These are phyloP conservation scores for Phainopepla nitens DNA, from an alignment of 2,113 vertebrate genomes.

Conservation along the genomic window DNA sequence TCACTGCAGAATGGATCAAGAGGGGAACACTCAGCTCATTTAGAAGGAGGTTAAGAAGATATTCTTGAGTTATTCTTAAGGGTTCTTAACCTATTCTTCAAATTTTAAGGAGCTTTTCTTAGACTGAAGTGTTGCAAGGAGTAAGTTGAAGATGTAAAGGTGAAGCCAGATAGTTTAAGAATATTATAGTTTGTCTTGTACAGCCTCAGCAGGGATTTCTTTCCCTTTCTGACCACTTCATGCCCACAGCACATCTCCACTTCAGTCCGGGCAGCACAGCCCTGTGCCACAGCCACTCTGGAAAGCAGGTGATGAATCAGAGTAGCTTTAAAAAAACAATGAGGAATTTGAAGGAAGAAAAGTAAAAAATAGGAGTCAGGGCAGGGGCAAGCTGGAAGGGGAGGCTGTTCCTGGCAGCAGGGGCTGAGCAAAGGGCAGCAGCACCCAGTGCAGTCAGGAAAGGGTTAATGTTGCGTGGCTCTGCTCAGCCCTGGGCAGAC, in stretches of 20 bases:
- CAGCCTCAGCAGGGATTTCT: background rate
- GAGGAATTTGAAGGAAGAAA: background rate
- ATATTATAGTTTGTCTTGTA: background rate
- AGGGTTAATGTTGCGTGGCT: background rate
- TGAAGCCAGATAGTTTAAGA: background rate
- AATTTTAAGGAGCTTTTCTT: background rate
- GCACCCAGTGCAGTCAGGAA: background rate
- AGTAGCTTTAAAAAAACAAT: background rate
- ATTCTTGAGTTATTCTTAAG: background rate
- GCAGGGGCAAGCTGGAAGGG: background rate
- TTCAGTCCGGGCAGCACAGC: background rate
- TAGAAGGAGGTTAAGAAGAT: background rate
- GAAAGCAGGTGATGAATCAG: background rate
- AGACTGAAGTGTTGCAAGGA: background rate
- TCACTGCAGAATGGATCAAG: background rate
- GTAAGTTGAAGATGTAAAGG: background rate
- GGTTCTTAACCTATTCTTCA: background rate
- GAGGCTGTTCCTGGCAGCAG: background rate
- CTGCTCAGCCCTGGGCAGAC: background rate
- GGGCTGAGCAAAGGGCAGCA: background rate
- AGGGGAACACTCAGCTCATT: background rate
- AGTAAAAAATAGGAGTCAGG: background rate
- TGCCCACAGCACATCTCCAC: fast-evolving
- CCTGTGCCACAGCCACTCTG: background rate
- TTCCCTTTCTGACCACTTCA: background rate